A percentile compares a stretch with the other conserved stretches of the same genome.
These are phyloP conservation scores for Drosophila sucinea DNA, from an alignment of 1,140 invertebrate genomes.

Conservation along the genomic window DNA sequence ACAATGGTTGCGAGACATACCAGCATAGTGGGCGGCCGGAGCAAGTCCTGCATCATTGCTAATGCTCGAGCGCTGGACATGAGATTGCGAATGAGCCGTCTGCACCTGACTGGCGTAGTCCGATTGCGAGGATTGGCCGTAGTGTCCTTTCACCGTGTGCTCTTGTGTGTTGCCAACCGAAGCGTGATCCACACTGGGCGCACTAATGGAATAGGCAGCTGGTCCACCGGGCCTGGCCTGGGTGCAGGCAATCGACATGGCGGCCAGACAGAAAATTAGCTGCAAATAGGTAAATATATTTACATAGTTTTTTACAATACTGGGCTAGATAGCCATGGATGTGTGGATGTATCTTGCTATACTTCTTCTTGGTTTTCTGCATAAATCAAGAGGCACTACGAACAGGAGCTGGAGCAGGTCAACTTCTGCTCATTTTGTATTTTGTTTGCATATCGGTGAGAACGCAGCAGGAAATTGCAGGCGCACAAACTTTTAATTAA, in stretches of 20 bases:
- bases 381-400: slow-evolving; percentile 4
- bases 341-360: too few species aligned
- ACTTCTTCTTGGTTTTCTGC: background rate
- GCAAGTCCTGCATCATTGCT: slow-evolving; percentile 84
- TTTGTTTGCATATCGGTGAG: slow-evolving; percentile 41
- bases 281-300: slow-evolving; percentile 30
- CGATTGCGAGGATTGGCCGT: slow-evolving; percentile 84
- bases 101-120: slow-evolving; percentile 84
- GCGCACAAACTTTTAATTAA: slow-evolving; percentile 74
- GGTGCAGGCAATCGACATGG: slow-evolving; percentile 65
- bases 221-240: slow-evolving; percentile 83
- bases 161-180: slow-evolving; percentile 84
- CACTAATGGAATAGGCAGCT: slow-evolving; percentile 84
- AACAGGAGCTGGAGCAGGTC: slow-evolving; percentile 19
- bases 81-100: slow-evolving; percentile 84
- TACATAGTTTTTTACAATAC: background rate
- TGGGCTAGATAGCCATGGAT: too few species aligned
- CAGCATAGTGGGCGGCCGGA: slow-evolving; percentile 66
- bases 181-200: slow-evolving; percentile 83
- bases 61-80: slow-evolving; percentile 84
- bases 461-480: slow-evolving; percentile 64
- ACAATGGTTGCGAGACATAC: slow-evolving; percentile 31
- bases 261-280: slow-evolving; percentile 73
- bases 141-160: slow-evolving; percentile 85
- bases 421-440: slow-evolving; percentile 42